phyloP scores from a whole-genome alignment of 1,140 invertebrate genomes.

The Leptinotarsa undecemlineata region DNA sequence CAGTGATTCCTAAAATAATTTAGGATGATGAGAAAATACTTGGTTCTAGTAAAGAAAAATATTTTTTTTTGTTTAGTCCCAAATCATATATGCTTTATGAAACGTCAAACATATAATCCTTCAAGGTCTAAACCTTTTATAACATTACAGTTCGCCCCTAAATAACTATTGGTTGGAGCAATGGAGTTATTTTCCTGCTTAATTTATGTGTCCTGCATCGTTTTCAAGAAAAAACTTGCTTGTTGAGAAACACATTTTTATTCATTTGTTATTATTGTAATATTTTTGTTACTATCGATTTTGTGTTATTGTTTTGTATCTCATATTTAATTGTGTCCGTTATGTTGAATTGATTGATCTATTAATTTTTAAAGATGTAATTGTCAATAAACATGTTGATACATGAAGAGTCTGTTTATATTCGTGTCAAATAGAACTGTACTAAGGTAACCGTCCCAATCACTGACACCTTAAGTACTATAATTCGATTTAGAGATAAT shows the following conservation, averaged over 20 bases:
- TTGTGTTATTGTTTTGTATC: background rate
- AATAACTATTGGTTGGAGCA: slow-evolving; percentile 17
- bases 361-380: too few species aligned
- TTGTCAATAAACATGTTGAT: too few species aligned
- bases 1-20: background rate
- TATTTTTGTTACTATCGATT: background rate
- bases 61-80: background rate
- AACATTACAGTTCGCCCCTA: slow-evolving; percentile 25
- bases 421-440: too few species aligned
- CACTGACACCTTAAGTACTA: too few species aligned
- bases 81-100: background rate
- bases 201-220: slow-evolving; percentile 24
- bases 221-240: slow-evolving; percentile 8
- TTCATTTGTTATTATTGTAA: background rate
- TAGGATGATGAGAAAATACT: background rate
- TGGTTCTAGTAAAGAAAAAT: background rate
- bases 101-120: background rate
- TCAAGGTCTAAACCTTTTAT: slow-evolving; percentile 15
- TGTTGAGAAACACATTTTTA: background rate
- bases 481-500: too few species aligned
- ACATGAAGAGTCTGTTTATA: too few species aligned
- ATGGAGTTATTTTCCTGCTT: slow-evolving; percentile 18
- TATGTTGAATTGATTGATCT: too few species aligned
- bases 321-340: background rate
- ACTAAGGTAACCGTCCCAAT: too few species aligned